Evolutionary conservation across 1,140 invertebrate genomes (phyloP).

Genomic region (Ectropis grisescens): DNA sequence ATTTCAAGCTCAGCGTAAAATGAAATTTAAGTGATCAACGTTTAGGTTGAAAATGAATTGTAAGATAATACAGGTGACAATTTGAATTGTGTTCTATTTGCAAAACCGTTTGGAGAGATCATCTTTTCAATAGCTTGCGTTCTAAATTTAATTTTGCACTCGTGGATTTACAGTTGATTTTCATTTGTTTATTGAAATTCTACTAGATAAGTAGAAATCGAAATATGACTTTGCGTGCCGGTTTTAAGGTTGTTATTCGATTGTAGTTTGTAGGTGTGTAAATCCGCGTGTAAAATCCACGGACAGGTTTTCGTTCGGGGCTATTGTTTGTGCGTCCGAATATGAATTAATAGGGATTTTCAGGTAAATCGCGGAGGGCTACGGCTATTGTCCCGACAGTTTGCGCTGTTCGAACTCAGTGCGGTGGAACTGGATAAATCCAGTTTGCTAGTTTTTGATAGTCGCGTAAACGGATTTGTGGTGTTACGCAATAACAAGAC

Average conservation of each 20-base stretch:
- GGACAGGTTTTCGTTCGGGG: conserved; percentile 34
- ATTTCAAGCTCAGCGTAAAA: too few species aligned
- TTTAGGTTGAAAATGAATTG: too few species aligned
- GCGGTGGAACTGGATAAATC: too few species aligned
- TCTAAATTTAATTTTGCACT: too few species aligned
- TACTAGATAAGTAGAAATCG: too few species aligned
- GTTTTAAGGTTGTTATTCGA: conserved; percentile 9
- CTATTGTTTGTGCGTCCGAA: conserved; percentile 33
- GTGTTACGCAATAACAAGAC: too few species aligned
- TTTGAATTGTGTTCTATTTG: conserved; percentile 47
- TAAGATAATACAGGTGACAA: conserved; percentile 36
- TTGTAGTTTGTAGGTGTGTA: conserved; percentile 11
- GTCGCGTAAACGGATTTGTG: too few species aligned
- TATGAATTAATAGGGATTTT: conserved; percentile 49
- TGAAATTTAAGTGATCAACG: too few species aligned
- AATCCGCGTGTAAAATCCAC: conserved; percentile 30
- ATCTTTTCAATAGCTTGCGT: conserved; percentile 36
- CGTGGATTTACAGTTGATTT: too few species aligned
- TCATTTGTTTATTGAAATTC: too few species aligned
- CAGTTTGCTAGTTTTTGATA: too few species aligned
- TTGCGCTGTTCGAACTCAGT: too few species aligned
- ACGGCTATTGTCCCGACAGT: conserved; percentile 10
- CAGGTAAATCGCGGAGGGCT: conserved; percentile 26
- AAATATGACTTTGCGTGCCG: conserved; percentile 11
- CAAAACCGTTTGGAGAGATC: conserved; percentile 32